Base-by-base conservation (phyloP, 2,888 invertebrate genomes). In the Timandra comae region DNA sequence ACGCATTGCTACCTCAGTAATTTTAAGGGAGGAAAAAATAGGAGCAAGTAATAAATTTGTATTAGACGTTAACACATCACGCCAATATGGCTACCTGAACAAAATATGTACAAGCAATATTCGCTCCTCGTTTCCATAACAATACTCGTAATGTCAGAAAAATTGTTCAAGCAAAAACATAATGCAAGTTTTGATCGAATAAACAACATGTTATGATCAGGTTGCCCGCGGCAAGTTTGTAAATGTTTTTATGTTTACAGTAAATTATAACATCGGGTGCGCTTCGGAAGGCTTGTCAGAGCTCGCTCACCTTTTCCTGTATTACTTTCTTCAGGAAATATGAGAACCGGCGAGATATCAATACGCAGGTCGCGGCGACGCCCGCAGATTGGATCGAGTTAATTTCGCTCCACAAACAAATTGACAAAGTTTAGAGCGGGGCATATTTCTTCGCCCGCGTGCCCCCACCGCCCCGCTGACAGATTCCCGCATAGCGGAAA, bases 371-470 rank as follows among this genome's bases (percentile, higher is more conserved):
- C 76, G 75, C 60, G 58, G 67, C 60, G 46, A 48, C 53, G 69
- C 73, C 73, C 78, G 69, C 80, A 82, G 85, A 84, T 84, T 81
- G 80, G 84, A 84, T 84, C 84, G 80, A 85, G 85, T 84, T 85
- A 85, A 85, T 85, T 84, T 85, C 78, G 71, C 81, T 81, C 80
- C 79, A 84, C 84, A 85, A 85, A 85, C 82, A 85, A 84, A 85
- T 85, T 85, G 85, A 84, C 84, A 85, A 85, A 85, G 84, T 85
- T 85, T 81, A 81, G 73, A 84, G 76, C 81, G 80, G 76, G 74
- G 80, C 81, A 84, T 82, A 85, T 84, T 84, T 85, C 82, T 85
- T 82, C 77, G 67, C 70, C 62, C 53, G 49, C 52, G 41, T 38
- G 42, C 63, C 56, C 60, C 44, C 49, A 59, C 52, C 54, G 30